These are phyloP conservation scores for Hermodice carunculata DNA, from an alignment of 2,888 invertebrate species.

Conservation along the genomic window DNA sequence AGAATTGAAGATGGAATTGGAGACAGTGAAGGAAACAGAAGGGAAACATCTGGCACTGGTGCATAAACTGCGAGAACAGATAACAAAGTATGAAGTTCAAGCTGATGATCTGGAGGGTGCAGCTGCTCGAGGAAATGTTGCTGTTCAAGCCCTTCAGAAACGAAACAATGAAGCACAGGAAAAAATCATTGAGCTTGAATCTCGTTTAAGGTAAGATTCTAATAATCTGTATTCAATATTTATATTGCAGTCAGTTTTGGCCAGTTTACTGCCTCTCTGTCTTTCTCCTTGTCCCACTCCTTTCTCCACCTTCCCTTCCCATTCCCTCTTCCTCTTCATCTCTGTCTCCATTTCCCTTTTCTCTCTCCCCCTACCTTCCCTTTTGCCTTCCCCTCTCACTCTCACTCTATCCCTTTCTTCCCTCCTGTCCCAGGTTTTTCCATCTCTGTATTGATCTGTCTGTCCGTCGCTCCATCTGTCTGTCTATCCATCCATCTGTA, in stretches of 20 bases:
- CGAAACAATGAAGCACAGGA: constrained; percentile 61
- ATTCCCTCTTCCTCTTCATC: too few species aligned
- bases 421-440: too few species aligned
- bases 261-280: background rate
- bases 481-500: too few species aligned
- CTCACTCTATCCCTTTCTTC: too few species aligned
- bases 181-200: constrained; percentile 64
- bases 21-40: constrained; percentile 61
- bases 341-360: too few species aligned
- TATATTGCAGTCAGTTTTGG: background rate
- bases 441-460: too few species aligned
- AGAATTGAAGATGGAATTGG: constrained; percentile 56
- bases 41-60: constrained; percentile 50
- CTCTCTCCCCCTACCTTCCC: too few species aligned
- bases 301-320: too few species aligned
- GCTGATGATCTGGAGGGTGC: constrained; percentile 56
- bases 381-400: too few species aligned
- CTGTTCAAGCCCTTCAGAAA: constrained; percentile 61
- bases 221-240: background rate
- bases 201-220: constrained; percentile 57
- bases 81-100: constrained; percentile 60
- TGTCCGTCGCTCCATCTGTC: too few species aligned
- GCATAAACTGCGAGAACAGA: constrained; percentile 53
- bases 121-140: constrained; percentile 60
- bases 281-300: too few species aligned